Conservation (phyloP, 2,113 vertebrate species). For the Amblyornis subalaris region DNA sequence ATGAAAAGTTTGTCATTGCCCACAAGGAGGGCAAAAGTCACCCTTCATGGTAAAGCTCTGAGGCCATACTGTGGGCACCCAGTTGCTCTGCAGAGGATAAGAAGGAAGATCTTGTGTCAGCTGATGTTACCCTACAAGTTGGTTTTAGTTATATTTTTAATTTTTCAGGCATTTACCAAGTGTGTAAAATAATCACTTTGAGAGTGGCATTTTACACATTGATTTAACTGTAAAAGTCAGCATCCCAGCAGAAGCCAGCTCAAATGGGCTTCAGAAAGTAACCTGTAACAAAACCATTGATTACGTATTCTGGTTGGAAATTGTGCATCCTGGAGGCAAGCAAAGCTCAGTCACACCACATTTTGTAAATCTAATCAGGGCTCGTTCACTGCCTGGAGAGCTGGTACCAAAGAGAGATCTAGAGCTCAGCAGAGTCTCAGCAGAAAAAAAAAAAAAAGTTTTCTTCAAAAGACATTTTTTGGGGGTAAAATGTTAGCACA, state of each 20-base stretch:
- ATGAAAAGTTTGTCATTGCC: neutral
- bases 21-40: neutral
- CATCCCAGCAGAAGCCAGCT: neutral
- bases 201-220: neutral
- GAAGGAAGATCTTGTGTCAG: neutral
- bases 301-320: neutral
- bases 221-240: neutral
- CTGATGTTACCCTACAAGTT: neutral
- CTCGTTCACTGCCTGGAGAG: neutral
- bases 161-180: neutral
- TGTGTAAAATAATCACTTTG: neutral
- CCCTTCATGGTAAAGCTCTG: neutral
- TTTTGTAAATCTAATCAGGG: neutral
- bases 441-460: neutral
- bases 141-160: neutral
- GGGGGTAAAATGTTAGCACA: neutral
- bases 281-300: neutral
- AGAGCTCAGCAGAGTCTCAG: neutral
- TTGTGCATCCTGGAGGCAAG: neutral
- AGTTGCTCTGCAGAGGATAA: neutral
- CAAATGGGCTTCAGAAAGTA: neutral
- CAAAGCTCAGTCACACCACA: neutral
- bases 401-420: neutral
- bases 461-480: neutral
- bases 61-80: neutral